A percentile compares a stretch with the other conserved stretches of the same genome.
Conservation (phyloP, 2,797 vertebrate genomes). For the Decapterus maruadsi region DNA sequence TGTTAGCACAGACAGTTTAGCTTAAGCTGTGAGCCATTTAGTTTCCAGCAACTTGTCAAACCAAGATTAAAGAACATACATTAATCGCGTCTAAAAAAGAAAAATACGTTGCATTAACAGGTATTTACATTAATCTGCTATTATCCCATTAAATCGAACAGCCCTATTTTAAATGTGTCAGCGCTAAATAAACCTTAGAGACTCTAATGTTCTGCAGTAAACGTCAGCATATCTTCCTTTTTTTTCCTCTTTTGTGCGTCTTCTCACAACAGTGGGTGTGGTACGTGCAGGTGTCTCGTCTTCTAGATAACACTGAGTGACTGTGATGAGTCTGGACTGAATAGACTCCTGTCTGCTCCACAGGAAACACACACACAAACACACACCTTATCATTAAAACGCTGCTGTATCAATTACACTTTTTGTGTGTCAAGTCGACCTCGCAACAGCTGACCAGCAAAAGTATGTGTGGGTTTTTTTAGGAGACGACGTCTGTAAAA, state of each 20-base stretch:
- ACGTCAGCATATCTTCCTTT: no score
- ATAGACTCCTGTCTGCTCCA: not conserved
- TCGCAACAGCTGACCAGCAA: not conserved
- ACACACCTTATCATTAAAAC: not conserved
- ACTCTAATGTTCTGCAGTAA: not conserved
- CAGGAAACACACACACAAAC: no score
- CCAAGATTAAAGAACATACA: no score
- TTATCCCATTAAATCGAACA: no score
- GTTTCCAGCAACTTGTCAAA: no score
- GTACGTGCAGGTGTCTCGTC: slow-evolving; percentile 10
- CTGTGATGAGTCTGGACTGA: slow-evolving; percentile 1
- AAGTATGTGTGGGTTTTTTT: not conserved
- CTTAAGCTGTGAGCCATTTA: no score
- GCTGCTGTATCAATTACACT: not conserved
- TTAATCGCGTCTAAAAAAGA: no score
- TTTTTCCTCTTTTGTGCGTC: not conserved
- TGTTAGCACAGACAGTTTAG: no score
- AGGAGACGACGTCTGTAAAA: not conserved
- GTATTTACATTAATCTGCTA: no score
- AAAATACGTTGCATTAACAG: no score
- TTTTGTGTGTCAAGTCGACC: not conserved
- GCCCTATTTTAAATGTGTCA: no score
- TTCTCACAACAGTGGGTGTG: slow-evolving; percentile 19
- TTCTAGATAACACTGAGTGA: slow-evolving; percentile 7
- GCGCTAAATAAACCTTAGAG: not conserved